Evolutionary conservation across 2,888 invertebrate genomes (phyloP).

Genomic region (Drosophila fulvimacula): DNA sequence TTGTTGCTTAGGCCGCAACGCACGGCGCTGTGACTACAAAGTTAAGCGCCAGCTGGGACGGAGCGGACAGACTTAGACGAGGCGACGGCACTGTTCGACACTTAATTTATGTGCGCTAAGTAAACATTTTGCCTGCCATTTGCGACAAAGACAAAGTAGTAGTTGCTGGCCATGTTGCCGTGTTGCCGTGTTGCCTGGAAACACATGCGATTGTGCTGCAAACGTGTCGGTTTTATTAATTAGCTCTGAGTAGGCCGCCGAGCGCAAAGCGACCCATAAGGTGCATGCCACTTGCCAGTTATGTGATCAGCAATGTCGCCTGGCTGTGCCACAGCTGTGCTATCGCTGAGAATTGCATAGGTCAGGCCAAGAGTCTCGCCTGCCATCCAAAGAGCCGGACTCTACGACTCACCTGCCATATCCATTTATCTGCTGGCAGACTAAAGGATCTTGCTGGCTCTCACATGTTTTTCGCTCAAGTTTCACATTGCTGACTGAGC

Average conservation of each 20-base stretch:
- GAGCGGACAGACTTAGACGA: neutral
- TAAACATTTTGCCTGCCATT: conserved; percentile 77
- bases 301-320: conserved; percentile 44
- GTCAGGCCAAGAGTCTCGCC: conserved; percentile 3
- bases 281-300: conserved; percentile 43
- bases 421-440: neutral
- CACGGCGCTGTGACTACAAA: conserved; percentile 30
- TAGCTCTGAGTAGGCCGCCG: conserved; percentile 40
- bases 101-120: conserved; percentile 74
- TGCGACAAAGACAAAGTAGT: conserved; percentile 78
- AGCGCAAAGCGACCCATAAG: conserved; percentile 32
- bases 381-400: neutral
- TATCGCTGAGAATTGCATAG: conserved; percentile 18
- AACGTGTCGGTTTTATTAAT: conserved; percentile 74
- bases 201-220: conserved; percentile 41
- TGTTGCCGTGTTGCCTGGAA: conserved; percentile 30
- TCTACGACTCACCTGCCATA: neutral
- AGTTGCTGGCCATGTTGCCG: conserved; percentile 50
- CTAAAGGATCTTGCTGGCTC: neutral
- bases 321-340: conserved; percentile 27
- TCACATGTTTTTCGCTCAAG: too few species aligned
- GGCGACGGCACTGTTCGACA: conserved; percentile 30
- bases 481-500: too few species aligned
- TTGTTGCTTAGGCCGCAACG: conserved; percentile 44
- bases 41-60: conserved; percentile 64